Percentiles rank a stretch among this genome's conserved stretches.
These are phyloP conservation scores for Dicycla oo DNA, from an alignment of 2,888 invertebrate species.

Conservation along the genomic window DNA sequence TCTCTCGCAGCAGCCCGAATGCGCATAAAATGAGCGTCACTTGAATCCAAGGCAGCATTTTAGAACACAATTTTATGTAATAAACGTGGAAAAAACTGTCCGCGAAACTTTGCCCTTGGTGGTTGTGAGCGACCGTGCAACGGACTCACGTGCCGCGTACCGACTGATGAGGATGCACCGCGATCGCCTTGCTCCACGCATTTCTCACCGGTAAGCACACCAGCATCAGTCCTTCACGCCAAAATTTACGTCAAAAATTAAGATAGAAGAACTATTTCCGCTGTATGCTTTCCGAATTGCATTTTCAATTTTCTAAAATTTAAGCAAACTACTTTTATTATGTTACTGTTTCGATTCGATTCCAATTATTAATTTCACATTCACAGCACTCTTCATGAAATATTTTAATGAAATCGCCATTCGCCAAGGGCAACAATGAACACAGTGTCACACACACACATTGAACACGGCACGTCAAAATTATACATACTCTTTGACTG, in stretches of 20 bases:
- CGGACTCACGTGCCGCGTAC: slow-evolving; percentile 45
- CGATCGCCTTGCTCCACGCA: slow-evolving; percentile 31
- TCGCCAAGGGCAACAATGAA: no score
- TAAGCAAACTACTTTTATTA: no score
- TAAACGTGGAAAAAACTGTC: slow-evolving; percentile 41
- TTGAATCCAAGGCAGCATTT: slow-evolving; percentile 92
- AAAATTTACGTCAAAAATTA: slow-evolving; percentile 41
- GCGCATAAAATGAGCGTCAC: slow-evolving; percentile 93
- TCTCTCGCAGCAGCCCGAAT: slow-evolving; percentile 95
- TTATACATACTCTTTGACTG: no score
- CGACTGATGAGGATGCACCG: slow-evolving; percentile 46
- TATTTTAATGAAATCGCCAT: no score
- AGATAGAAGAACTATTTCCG: slow-evolving; percentile 7
- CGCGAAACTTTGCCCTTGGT: slow-evolving; percentile 57
- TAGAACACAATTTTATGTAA: slow-evolving; percentile 57
- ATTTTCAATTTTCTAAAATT: no score
- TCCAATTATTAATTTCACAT: no score
- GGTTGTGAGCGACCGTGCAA: slow-evolving; percentile 45
- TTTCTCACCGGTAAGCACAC: slow-evolving; percentile 25
- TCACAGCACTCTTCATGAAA: no score
- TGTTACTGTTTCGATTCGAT: neutral
- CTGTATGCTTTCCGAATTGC: neutral
- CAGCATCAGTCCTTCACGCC: slow-evolving; percentile 38
- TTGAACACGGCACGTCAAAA: no score
- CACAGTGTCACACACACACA: no score